Conservation (phyloP, 2,888 invertebrate species). For the Platycnemis pennipes region DNA sequence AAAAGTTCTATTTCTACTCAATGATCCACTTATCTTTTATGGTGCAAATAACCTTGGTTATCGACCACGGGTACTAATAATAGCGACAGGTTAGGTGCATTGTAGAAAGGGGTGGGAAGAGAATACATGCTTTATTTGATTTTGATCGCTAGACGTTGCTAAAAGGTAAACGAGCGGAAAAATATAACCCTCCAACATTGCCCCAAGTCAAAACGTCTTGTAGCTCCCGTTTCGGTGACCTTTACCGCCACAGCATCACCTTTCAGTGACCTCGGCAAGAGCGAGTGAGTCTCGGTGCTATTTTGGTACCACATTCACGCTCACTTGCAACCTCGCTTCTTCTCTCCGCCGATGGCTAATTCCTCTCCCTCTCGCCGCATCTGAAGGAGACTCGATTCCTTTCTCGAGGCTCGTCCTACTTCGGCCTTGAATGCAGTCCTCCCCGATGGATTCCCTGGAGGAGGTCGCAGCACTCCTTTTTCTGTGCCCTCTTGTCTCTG, state of each 20-base stretch:
- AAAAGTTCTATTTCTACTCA: no score
- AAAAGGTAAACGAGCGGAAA: background rate
- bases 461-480: background rate
- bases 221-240: background rate
- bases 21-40: no score
- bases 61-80: no score
- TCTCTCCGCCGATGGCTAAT: no score
- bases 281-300: background rate
- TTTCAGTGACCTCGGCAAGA: background rate
- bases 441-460: background rate
- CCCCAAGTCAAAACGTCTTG: background rate
- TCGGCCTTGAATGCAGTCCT: constrained; percentile 17
- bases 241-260: background rate
- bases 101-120: no score
- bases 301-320: background rate
- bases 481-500: background rate
- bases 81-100: no score
- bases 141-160: background rate
- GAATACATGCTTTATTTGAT: background rate
- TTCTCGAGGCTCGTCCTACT: background rate
- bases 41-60: no score
- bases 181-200: background rate
- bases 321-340: no score
- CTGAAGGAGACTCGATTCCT: background rate
- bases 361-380: no score